Evolutionary conservation across 2,888 invertebrate genomes (phyloP).

Genomic region (Lissonota sp.): DNA sequence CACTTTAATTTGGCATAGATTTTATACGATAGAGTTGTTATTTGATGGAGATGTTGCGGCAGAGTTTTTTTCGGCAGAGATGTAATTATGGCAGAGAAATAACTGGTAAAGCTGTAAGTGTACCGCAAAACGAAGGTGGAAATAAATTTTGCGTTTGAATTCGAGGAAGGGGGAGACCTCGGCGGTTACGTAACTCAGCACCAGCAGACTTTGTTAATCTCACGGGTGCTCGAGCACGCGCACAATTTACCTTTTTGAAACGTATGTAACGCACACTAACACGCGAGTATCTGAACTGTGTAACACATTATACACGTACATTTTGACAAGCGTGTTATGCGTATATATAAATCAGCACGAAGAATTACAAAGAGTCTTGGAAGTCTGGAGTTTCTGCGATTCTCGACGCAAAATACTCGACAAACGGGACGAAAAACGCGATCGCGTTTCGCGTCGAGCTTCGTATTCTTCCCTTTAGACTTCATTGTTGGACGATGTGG

Average conservation of each 20-base stretch:
- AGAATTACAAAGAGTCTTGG: neutral
- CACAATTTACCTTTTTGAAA: conserved; percentile 28
- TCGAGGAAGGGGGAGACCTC: conserved; percentile 49
- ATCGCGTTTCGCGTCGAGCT: conserved; percentile 42
- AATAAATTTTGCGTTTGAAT: conserved; percentile 65
- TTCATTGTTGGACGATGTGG: no score
- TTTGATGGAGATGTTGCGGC: no score
- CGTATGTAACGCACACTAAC: neutral
- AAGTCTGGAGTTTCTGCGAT: conserved; percentile 19
- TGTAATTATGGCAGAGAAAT: no score
- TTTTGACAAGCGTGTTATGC: conserved; percentile 10
- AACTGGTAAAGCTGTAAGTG: no score
- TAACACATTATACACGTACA: conserved; percentile 9
- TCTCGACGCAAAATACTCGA: conserved; percentile 21
- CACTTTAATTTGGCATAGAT: no score
- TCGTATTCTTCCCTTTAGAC: neutral
- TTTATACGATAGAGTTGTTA: no score
- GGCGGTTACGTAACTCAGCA: conserved; percentile 62
- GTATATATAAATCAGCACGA: neutral
- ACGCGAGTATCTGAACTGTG: conserved; percentile 11
- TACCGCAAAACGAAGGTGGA: conserved; percentile 42
- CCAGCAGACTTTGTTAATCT: conserved; percentile 65
- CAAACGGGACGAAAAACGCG: conserved; percentile 15
- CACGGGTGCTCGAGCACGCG: conserved; percentile 61
- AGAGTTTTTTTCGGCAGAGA: no score